Base-by-base conservation (phyloP, 2,888 invertebrate genomes). In the Athalia circularis region DNA sequence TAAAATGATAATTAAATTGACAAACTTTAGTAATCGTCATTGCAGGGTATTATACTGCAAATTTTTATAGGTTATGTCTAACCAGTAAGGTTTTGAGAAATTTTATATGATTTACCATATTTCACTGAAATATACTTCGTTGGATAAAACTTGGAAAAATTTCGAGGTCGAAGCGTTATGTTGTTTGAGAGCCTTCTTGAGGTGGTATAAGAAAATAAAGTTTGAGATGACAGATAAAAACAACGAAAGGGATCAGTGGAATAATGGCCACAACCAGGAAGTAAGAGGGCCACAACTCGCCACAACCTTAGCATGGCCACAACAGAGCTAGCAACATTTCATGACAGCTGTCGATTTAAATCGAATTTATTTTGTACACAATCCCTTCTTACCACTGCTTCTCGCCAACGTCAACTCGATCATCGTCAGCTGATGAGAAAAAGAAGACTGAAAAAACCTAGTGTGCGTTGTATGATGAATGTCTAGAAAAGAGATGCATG, bases 351-450 rank as follows among this genome's bases (percentile, higher is more conserved):
- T 70, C 70, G 70, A 57, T 70, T 11, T 54, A n/a, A 70, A 54
- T 54, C 52, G 57, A 70, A 45, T 8, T 29, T 6, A 54, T 13
- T 61, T 68, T 65, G 0, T 57, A 11, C n/a, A 29, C 6, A 70
- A 54, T 6, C 54, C n/a, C 54, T 11, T 50, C 54, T 9, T n/a
- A 3, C 29, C 54, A 43, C 54, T 54, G 54, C 43, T 70, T 70
- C 70, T 54, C 54, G 70, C 70, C 70, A 54, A 70, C 70, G 70
- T 70, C 70, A 70, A 54, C 54, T 70, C 54, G 70, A 45, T 54
- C 11, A 54, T 70, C 70, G 70, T 70, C 70, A 70, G 70, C 70
- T 70, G 70, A 54, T 54, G 11, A 11, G 29, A 29, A 54, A 9
- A 70, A 54, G 13, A 70, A n/a, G n/a, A n/a, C n/a, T n/a, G n/a